Conservation (phyloP, 2,888 invertebrate species). For the Caenorhabditis japonica region DNA sequence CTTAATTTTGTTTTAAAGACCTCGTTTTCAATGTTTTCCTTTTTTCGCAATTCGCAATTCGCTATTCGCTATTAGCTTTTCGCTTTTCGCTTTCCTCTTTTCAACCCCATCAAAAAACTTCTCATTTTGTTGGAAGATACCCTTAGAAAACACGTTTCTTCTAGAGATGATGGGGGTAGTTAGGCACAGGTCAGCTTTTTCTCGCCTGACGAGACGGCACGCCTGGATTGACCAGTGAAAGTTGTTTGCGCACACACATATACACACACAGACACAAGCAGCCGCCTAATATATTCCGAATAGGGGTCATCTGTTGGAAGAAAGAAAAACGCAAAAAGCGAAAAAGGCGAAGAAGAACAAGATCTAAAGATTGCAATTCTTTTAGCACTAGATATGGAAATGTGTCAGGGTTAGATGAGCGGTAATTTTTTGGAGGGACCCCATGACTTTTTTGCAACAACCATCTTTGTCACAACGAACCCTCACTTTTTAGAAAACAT, state of each 20-base stretch:
- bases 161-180: slow-evolving; percentile 32
- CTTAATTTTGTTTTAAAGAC: too few species aligned
- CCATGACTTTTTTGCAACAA: not conserved
- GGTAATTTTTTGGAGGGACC: slow-evolving; percentile 24
- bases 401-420: slow-evolving; percentile 31
- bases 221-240: slow-evolving; percentile 55
- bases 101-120: slow-evolving; percentile 42
- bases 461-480: too few species aligned
- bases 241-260: slow-evolving; percentile 41
- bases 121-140: slow-evolving; percentile 28
- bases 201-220: slow-evolving; percentile 43
- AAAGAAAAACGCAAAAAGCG: not conserved
- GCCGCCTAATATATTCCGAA: slow-evolving; percentile 34
- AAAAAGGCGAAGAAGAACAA: slow-evolving; percentile 1
- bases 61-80: slow-evolving; percentile 41
- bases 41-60: too few species aligned
- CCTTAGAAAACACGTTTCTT: slow-evolving; percentile 40
- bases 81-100: slow-evolving; percentile 17
- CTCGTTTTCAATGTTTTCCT: not conserved
- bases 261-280: too few species aligned
- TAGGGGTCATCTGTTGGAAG: slow-evolving; percentile 15
- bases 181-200: slow-evolving; percentile 54
- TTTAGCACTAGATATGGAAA: slow-evolving; percentile 16
- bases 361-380: too few species aligned
- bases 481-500: slow-evolving; percentile 58